These are phyloP conservation scores for Atta texana DNA, from an alignment of 1,140 invertebrate genomes.

Conservation along the genomic window DNA sequence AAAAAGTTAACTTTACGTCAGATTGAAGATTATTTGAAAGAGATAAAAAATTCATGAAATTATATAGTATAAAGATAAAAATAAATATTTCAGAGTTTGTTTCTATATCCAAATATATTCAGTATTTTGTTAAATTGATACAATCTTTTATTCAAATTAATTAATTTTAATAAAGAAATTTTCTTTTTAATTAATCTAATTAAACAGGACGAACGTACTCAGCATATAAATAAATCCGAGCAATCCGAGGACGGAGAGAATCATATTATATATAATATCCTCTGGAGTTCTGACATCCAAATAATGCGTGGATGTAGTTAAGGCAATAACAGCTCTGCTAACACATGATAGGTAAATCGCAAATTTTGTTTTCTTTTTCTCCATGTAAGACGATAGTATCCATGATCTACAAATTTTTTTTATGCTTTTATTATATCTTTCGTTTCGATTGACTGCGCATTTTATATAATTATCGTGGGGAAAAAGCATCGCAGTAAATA, in stretches of 20 bases:
- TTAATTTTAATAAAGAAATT: not conserved
- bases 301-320: slow-evolving; percentile 79
- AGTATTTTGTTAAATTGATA: not conserved
- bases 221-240: slow-evolving; percentile 81
- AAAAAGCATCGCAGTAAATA: not conserved
- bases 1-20: not conserved
- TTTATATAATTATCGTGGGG: not conserved
- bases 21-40: not conserved
- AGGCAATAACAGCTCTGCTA: slow-evolving; percentile 79
- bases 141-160: not conserved
- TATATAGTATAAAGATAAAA: not conserved
- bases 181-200: not conserved
- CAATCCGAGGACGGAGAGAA: slow-evolving; percentile 78
- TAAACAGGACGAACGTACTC: slow-evolving; percentile 62
- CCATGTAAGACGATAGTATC: slow-evolving; percentile 76
- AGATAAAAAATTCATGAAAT: not conserved
- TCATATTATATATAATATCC: slow-evolving; percentile 80
- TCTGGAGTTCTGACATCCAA: slow-evolving; percentile 75
- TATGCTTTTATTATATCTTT: not conserved
- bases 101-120: not conserved
- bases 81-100: not conserved
- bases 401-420: slow-evolving; percentile 76
- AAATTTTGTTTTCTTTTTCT: slow-evolving; percentile 62
- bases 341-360: slow-evolving; percentile 78
- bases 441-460: not conserved